These are phyloP conservation scores for Leuctra nigra DNA, from an alignment of 2,888 invertebrate species.

Conservation along the genomic window DNA sequence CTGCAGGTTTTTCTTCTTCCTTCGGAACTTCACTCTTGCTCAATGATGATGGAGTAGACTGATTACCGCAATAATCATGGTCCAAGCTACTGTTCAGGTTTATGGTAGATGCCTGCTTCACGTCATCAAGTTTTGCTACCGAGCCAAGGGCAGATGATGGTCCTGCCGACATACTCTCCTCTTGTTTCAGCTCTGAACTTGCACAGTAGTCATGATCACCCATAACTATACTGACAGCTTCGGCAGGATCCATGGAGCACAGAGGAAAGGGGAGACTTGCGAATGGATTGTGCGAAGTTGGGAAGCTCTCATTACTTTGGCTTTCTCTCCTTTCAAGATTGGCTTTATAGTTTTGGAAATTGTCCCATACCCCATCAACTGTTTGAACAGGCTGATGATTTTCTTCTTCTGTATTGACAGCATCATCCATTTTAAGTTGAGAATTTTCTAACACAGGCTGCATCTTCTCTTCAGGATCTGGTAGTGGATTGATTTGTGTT, in stretches of 20 bases:
- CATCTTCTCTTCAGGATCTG: not conserved
- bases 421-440: too few species aligned
- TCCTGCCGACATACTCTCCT: not conserved
- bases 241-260: not conserved
- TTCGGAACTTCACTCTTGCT: not conserved
- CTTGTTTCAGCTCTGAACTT: not conserved
- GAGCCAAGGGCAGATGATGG: not conserved
- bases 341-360: constrained; percentile 67
- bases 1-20: not conserved
- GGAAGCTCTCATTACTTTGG: constrained; percentile 10
- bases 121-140: not conserved
- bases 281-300: not conserved
- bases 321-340: constrained; percentile 51
- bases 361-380: constrained; percentile 68
- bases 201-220: constrained; percentile 71
- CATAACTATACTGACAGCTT: constrained; percentile 29
- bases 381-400: constrained; percentile 49
- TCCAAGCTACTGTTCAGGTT: constrained; percentile 38
- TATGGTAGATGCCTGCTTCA: constrained; percentile 26
- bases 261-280: constrained; percentile 10
- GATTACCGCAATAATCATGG: constrained; percentile 40
- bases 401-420: constrained; percentile 30
- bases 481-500: too few species aligned
- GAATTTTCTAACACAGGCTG: too few species aligned
- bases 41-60: too few species aligned